These are phyloP conservation scores for Leucosticte australis DNA, from an alignment of 2,113 vertebrate genomes.

Conservation along the genomic window DNA sequence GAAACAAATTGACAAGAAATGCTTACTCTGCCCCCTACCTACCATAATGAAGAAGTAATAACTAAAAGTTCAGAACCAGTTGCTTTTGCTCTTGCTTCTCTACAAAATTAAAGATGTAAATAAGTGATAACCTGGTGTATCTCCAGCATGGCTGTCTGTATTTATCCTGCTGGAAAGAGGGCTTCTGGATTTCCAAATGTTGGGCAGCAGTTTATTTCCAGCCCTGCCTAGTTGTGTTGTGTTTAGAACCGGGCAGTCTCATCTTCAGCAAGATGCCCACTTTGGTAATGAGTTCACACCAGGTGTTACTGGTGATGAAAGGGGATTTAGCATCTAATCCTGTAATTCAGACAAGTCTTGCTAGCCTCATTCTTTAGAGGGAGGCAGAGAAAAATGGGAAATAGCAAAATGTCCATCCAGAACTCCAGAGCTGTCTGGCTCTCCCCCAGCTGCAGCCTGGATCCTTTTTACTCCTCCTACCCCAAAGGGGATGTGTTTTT, in stretches of 20 bases:
- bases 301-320: background rate
- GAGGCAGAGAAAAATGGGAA: background rate
- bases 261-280: background rate
- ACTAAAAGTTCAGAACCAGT: background rate
- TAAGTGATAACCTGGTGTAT: background rate
- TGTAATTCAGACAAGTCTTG: background rate
- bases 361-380: background rate
- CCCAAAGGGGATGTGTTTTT: background rate
- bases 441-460: background rate
- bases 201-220: background rate
- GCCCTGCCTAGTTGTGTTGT: background rate
- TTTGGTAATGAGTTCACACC: background rate
- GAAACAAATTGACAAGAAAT: background rate
- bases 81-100: background rate
- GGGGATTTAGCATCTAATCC: background rate
- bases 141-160: background rate
- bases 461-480: background rate
- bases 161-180: background rate
- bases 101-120: background rate
- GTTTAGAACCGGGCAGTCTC: background rate
- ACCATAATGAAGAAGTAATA: background rate
- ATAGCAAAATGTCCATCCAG: background rate
- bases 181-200: background rate
- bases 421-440: background rate
- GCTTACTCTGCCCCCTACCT: background rate